Evolutionary conservation across 2,113 vertebrate genomes (phyloP), one percentile per base, ranked within the genome.

Genomic region (Drymodes brunneopygia): DNA sequence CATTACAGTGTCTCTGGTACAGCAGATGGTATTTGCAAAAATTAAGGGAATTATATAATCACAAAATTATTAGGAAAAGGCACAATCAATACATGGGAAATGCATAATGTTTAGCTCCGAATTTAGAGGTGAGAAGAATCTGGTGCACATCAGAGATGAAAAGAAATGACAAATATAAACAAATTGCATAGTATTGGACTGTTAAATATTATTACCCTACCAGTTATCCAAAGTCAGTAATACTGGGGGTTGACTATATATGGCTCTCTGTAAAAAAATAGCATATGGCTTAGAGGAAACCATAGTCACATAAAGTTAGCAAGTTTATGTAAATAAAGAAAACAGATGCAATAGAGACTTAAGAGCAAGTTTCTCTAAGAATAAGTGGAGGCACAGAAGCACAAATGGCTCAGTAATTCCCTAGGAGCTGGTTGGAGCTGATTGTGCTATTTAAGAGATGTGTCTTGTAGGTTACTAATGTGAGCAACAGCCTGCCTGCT

Each of bases 391-490:
- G 15, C 35, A 48, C 18, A 90, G 56, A 69, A 62, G 38, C 60
- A 64, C 51, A 90, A 94, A 72, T 45, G 20, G 67, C 40, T 88
- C 79, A 67, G 64, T 56, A 92, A 95, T 88, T 92, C 93, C 85
- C 74, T 47, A 78, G 86, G 67, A 88, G 47, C 40, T 92, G 81
- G 10, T 81, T 94, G 60, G 47, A 42, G 71, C 15, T 92, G 81
- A 88, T 78, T 54, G 74, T 88, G 51, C 87, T 90, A 10, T 95
- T 96, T 92, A 93, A 94, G 71, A 0, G 0, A 23, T n/a, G 38
- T n/a, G 60, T 73, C 85, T 90, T 27, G 1, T 28, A 94, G 81
- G 74, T 92, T 96, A 90, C 92, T 93, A 92, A 90, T 93, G 92
- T 1, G 1, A 95, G 36, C 44, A 91, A 64, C 61, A 79, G 86